phyloP scores from a whole-genome alignment of 2,888 invertebrate genomes.

The Azorinus chamasolen region DNA sequence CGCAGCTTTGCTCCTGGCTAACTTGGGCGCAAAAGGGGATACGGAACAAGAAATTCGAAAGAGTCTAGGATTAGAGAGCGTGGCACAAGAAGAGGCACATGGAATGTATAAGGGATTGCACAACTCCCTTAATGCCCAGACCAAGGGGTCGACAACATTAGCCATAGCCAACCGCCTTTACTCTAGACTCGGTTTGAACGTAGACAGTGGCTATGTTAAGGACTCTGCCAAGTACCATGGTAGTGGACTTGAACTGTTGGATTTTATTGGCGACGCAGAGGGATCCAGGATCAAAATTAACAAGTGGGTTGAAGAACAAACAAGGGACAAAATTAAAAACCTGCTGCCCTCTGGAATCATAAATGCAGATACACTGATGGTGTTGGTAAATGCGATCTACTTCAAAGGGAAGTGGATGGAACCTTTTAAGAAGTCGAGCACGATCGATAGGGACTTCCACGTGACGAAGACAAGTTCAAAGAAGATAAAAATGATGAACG shows the following conservation, averaged over 20 bases:
- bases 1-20: conserved; percentile 46
- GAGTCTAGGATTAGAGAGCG: conserved; percentile 23
- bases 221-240: conserved; percentile 37
- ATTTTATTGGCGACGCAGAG: conserved; percentile 74
- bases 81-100: conserved; percentile 8
- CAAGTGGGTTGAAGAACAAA: conserved; percentile 92
- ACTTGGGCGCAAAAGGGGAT: conserved; percentile 45
- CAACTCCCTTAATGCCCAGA: conserved; percentile 17
- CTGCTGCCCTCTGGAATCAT: conserved; percentile 89
- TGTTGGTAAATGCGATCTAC: conserved; percentile 87
- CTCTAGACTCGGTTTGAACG: conserved; percentile 32
- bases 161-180: conserved; percentile 50
- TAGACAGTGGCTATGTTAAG: conserved; percentile 23
- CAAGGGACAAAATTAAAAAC: conserved; percentile 93
- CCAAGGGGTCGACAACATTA: conserved; percentile 25
- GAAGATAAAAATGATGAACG: too few species aligned
- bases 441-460: conserved; percentile 88
- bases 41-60: conserved; percentile 43
- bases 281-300: conserved; percentile 89
- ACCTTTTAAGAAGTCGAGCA: conserved; percentile 83
- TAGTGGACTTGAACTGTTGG: conserved; percentile 79
- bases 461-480: not conserved
- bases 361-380: conserved; percentile 76
- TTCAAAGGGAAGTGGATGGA: conserved; percentile 87
- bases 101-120: conserved; percentile 6